A percentile compares a stretch with the other conserved stretches of the same genome.
Conservation (phyloP, 2,797 vertebrate species). For the Halcyon badia region DNA sequence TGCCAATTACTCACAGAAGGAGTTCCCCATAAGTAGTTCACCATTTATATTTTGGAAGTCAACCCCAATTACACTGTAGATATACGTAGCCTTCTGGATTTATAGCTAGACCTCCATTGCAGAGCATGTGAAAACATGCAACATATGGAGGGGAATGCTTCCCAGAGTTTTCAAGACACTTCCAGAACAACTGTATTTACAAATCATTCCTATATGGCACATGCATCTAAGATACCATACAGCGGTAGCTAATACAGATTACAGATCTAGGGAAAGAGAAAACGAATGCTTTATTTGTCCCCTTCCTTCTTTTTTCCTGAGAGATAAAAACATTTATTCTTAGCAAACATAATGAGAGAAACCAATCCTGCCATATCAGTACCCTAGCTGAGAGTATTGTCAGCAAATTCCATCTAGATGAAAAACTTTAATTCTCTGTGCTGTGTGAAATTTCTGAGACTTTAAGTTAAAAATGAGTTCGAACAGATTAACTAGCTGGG, state of each 20-base stretch:
- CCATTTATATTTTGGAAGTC: background rate
- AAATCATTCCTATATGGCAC: background rate
- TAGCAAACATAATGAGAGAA: conserved; percentile 27
- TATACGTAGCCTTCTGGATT: background rate
- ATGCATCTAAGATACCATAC: accelerated
- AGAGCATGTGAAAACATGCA: background rate
- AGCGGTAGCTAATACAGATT: background rate
- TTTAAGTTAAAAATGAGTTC: conserved; percentile 53
- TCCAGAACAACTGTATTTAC: background rate
- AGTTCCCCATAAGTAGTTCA: background rate
- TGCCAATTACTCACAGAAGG: background rate
- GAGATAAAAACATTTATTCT: background rate
- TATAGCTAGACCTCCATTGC: background rate
- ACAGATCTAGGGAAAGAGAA: background rate
- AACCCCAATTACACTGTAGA: background rate
- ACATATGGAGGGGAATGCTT: background rate
- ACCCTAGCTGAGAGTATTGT: conserved; percentile 27
- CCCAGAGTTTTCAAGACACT: background rate
- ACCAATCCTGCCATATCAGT: conserved; percentile 9
- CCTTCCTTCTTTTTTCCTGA: background rate
- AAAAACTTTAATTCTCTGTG: conserved; percentile 50
- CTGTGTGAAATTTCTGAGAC: conserved; percentile 40
- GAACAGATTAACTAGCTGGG: conserved; percentile 42
- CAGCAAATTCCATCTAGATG: conserved; percentile 53
- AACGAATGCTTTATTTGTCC: background rate